Base-by-base conservation (phyloP, 2,797 vertebrate genomes). In the Gastrophryne carolinensis region DNA sequence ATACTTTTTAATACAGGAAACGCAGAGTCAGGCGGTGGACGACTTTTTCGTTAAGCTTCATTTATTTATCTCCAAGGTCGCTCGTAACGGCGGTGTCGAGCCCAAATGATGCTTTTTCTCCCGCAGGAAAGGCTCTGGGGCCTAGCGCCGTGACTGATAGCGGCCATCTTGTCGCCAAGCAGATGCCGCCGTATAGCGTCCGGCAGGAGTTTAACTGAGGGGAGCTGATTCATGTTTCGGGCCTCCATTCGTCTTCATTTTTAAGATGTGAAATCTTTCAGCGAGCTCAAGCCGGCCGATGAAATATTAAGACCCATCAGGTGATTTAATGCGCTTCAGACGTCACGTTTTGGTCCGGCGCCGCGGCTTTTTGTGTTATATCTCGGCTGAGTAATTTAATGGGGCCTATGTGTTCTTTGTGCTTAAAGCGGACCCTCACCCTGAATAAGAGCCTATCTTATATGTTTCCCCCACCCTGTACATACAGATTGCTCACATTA, bases 1-100 rank as follows among this genome's bases (percentile, higher is more conserved):
- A n/a, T n/a, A n/a, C n/a, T n/a, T n/a, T n/a, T 35, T 87, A 84
- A 24, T 82, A 83, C 86, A 81, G 81, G 74, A 80, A 80, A 81
- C 66, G 76, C 85, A 81, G 32, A 79, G 84, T 80, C 85, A 82
- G 84, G 67, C 63, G 86, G 66, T 58, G 35, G 77, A 75, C n/a
- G n/a, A n/a, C n/a, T n/a, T n/a, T n/a, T 84, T 87, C 84, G 81
- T 81, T 37, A 80, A 84, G 79, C 60, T 69, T n/a, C 72, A 81
- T 84, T 81, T 58, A 58, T 87, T 85, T 80, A 81, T 80, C 70
- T 27, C 67, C 86, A 89, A 90, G 89, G 88, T 89, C 82, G 79
- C 67, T 30, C 23, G 6, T 69, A 60, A 29, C 7, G n/a, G 9
- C 64, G 64, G 56, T 78, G 81, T 72, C 83, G 77, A 76, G 72